Percentiles rank a stretch among this genome's conserved stretches.
phyloP scores from a whole-genome alignment of 2,113 vertebrate species.

The Sinosuthora webbiana region DNA sequence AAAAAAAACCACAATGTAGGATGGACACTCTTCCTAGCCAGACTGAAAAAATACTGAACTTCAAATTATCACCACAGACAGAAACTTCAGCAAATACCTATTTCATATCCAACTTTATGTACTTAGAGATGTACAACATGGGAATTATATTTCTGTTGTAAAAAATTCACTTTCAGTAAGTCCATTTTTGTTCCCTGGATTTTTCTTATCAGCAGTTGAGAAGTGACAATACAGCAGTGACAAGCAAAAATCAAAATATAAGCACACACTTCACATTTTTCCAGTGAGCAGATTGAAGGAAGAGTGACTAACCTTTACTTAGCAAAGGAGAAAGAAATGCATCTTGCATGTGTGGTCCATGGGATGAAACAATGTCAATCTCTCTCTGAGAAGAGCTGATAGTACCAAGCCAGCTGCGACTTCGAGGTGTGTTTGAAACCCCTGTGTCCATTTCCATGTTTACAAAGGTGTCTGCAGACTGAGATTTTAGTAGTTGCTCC shows the following conservation, averaged over 20 bases:
- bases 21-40: background rate
- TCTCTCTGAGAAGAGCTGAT: conserved; percentile 80
- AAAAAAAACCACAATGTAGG: background rate
- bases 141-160: background rate
- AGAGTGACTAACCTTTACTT: conserved; percentile 86
- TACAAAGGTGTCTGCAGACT: conserved; percentile 87
- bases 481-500: conserved; percentile 87
- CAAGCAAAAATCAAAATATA: background rate
- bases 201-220: background rate
- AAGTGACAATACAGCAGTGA: background rate
- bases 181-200: background rate
- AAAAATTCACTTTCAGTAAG: background rate
- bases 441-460: conserved; percentile 84
- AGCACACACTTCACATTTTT: background rate
- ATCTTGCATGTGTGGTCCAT: conserved; percentile 89
- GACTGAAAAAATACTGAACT: background rate
- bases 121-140: background rate
- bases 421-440: conserved; percentile 71
- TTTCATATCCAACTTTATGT: background rate
- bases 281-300: background rate
- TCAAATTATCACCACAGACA: background rate
- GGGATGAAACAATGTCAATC: conserved; percentile 83
- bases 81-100: background rate
- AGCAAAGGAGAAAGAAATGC: conserved; percentile 93
- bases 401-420: conserved; percentile 87